Percentiles rank a stretch among this genome's conserved stretches.
Conservation (phyloP, 2,888 invertebrate species). For the Leptogaster cylindrica region DNA sequence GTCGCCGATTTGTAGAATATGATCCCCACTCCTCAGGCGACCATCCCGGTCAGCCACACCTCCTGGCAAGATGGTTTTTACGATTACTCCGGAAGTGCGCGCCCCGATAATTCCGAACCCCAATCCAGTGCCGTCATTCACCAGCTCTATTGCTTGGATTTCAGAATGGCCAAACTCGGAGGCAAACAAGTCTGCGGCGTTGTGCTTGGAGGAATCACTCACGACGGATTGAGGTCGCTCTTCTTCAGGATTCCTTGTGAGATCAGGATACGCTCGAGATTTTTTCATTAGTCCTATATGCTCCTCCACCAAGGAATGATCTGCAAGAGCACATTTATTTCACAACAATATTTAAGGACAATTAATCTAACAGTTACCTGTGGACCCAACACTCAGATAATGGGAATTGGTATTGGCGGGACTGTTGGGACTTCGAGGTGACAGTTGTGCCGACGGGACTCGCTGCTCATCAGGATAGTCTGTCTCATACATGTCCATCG, state of each 20-base stretch:
- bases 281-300: conserved; percentile 66
- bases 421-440: conserved; percentile 73
- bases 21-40: conserved; percentile 96
- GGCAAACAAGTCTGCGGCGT: conserved; percentile 73
- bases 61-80: conserved; percentile 96
- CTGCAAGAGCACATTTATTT: conserved; percentile 35
- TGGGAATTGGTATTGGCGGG: conserved; percentile 46
- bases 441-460: conserved; percentile 77
- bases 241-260: conserved; percentile 58
- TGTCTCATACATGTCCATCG: conserved; percentile 66
- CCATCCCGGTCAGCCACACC: conserved; percentile 98
- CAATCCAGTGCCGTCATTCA: conserved; percentile 96
- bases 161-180: conserved; percentile 98
- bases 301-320: conserved; percentile 49
- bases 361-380: conserved; percentile 42
- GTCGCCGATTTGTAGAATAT: conserved; percentile 93
- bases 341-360: not conserved
- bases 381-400: conserved; percentile 46
- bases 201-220: conserved; percentile 71
- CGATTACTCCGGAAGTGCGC: conserved; percentile 97
- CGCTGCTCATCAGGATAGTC: conserved; percentile 74
- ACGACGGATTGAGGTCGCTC: conserved; percentile 70
- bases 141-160: conserved; percentile 95
- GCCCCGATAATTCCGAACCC: conserved; percentile 99
- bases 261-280: conserved; percentile 66